These are phyloP conservation scores for Eulemur macaco DNA, from an alignment of 2,113 vertebrate genomes.

Conservation along the genomic window DNA sequence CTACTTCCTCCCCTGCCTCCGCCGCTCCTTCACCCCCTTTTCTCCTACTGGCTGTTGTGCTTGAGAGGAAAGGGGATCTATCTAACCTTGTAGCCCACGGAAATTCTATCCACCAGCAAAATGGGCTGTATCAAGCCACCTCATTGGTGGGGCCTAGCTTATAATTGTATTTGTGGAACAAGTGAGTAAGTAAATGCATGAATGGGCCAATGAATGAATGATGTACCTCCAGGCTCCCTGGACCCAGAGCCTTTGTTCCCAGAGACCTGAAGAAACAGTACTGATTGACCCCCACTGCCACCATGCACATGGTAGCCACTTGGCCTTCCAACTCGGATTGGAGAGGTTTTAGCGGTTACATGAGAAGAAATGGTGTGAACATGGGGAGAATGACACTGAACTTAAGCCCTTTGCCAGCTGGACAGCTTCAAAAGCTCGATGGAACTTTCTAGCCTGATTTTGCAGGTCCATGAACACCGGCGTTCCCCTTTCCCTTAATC, in stretches of 20 bases:
- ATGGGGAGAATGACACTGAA: not conserved
- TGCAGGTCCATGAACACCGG: not conserved
- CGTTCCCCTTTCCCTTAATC: too few species aligned
- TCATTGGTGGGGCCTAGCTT: not conserved
- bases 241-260: not conserved
- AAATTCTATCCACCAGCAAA: not conserved
- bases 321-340: not conserved
- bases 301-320: not conserved
- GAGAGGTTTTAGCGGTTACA: not conserved
- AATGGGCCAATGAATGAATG: not conserved
- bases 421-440: not conserved
- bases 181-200: not conserved
- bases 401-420: not conserved
- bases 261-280: not conserved
- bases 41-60: not conserved
- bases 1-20: not conserved
- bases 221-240: not conserved
- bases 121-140: not conserved
- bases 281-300: not conserved
- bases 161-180: not conserved
- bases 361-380: not conserved
- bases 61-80: not conserved
- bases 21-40: not conserved
- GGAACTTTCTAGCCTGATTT: not conserved
- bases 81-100: not conserved